A percentile compares a stretch with the other conserved stretches of the same genome.
Conservation (phyloP, 2,113 vertebrate genomes). For the Gopherus flavomarginatus region DNA sequence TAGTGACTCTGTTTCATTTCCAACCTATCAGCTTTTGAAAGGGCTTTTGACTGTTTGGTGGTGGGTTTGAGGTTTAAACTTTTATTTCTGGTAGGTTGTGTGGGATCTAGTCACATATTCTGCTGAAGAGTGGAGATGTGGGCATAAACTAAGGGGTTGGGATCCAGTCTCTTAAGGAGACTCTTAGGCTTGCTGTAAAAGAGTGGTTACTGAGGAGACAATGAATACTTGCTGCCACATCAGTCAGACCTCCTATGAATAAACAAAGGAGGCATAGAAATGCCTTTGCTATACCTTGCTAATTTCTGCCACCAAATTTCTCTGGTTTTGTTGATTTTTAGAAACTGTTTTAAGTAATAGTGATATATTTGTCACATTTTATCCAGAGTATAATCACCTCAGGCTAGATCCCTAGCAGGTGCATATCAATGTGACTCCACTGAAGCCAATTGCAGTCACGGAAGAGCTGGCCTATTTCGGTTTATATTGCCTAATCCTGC, state of each 20-base stretch:
- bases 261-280: rapidly evolving
- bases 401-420: neutral
- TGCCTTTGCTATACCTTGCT: neutral
- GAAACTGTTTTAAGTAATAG: neutral
- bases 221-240: neutral
- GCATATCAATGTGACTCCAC: neutral
- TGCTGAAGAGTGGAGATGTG: neutral
- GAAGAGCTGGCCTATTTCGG: neutral
- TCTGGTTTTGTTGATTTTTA: neutral
- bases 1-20: too few relatives aligned
- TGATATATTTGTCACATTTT: neutral
- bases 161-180: rapidly evolving
- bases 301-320: too few relatives aligned
- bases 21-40: too few relatives aligned
- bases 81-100: too few relatives aligned
- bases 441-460: neutral
- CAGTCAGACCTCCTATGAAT: neutral
- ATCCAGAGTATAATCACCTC: neutral
- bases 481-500: rapidly evolving
- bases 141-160: neutral
- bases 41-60: too few relatives aligned
- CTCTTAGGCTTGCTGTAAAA: neutral
- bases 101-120: neutral
- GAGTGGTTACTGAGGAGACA: neutral
- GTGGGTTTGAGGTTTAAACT: too few relatives aligned